phyloP scores from a whole-genome alignment of 2,797 vertebrate genomes.

The Orestias chungarensis region DNA sequence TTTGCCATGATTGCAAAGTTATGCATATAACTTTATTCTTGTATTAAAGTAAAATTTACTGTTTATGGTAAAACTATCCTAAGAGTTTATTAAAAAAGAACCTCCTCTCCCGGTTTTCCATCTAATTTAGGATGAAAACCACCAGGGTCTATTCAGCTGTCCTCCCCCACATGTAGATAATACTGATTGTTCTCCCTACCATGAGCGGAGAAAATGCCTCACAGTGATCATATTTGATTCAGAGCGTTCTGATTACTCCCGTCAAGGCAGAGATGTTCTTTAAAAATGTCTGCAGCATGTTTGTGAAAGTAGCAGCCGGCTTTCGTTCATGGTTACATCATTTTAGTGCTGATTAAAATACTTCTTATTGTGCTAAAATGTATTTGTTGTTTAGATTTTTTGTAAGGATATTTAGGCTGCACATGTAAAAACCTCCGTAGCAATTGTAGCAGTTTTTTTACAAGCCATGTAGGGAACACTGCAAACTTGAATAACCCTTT shows the following conservation, averaged over 20 bases:
- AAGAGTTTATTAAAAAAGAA: too few relatives aligned
- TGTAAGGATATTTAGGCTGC: too few relatives aligned
- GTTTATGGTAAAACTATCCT: background rate
- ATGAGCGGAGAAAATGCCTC: constrained; percentile 51
- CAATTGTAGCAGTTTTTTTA: background rate
- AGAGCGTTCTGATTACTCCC: constrained; percentile 39
- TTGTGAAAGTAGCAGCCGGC: constrained; percentile 21
- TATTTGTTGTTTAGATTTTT: background rate
- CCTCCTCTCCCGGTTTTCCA: constrained; percentile 20
- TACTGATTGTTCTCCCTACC: constrained; percentile 53
- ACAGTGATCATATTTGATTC: constrained; percentile 64
- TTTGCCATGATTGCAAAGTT: background rate
- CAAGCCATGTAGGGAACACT: background rate
- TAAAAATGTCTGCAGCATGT: constrained; percentile 25
- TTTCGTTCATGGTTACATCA: constrained; percentile 16
- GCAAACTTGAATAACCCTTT: background rate
- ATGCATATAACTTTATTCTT: too few relatives aligned
- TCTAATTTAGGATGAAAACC: constrained; percentile 35
- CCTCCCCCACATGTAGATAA: constrained; percentile 42
- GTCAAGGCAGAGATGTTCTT: constrained; percentile 47
- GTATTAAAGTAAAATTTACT: too few relatives aligned
- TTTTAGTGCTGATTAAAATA: background rate
- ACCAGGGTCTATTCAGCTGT: constrained; percentile 39
- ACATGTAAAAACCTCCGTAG: too few relatives aligned
- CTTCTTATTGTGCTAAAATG: background rate